phyloP scores from a whole-genome alignment of 2,888 invertebrate species.

The Tiliacea citrago region DNA sequence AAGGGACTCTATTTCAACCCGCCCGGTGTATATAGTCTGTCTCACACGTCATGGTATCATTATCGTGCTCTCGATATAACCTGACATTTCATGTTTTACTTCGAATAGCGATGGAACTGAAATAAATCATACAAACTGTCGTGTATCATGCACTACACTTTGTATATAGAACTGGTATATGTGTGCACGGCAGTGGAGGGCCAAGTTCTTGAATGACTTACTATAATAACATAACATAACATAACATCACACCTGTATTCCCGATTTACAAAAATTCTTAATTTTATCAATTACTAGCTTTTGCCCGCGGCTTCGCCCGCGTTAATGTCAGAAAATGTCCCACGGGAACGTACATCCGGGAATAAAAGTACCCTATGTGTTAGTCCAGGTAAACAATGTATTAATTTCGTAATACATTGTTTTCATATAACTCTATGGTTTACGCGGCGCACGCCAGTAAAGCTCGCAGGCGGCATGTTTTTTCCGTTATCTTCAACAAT shows the following conservation, averaged over 20 bases:
- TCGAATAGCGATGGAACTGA: conserved; percentile 19
- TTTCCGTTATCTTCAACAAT: too few relatives aligned
- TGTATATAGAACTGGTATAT: conserved; percentile 26
- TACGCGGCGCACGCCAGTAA: too few relatives aligned
- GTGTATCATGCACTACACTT: conserved; percentile 4
- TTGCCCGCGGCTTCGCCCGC: too few relatives aligned
- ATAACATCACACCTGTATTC: neutral
- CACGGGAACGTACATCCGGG: too few relatives aligned
- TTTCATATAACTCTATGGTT: too few relatives aligned
- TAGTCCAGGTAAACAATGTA: too few relatives aligned
- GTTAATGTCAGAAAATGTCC: too few relatives aligned
- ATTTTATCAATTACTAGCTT: neutral
- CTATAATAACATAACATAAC: neutral
- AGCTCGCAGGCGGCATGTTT: too few relatives aligned
- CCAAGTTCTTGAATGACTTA: conserved; percentile 16
- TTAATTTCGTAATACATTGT: too few relatives aligned
- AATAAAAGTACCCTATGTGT: too few relatives aligned
- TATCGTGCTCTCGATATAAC: conserved; percentile 38
- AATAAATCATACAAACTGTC: conserved; percentile 54
- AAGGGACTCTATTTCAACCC: neutral
- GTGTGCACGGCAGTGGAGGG: conserved; percentile 8
- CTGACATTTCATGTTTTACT: conserved; percentile 44
- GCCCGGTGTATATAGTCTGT: too few relatives aligned
- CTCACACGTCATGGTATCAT: neutral
- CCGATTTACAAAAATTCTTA: neutral